Percentiles rank a stretch among this genome's conserved stretches.
These are phyloP conservation scores for Dolichomitus sp. DNA, from an alignment of 2,888 invertebrate species.

Conservation along the genomic window DNA sequence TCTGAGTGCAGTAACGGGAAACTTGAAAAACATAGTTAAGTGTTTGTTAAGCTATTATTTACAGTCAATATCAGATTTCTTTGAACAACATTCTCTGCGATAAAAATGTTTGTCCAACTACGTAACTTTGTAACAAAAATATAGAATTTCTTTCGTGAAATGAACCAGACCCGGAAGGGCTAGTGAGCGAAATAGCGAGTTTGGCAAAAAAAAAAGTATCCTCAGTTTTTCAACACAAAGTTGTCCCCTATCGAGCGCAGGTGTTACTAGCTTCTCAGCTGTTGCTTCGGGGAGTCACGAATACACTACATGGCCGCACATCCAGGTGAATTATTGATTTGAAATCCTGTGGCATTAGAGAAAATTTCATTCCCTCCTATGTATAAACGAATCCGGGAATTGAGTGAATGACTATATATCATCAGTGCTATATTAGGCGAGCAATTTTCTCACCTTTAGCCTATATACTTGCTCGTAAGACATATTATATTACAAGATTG, in stretches of 20 bases:
- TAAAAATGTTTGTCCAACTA: neutral
- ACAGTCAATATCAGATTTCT: no score
- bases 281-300: constrained; percentile 76
- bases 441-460: neutral
- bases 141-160: neutral
- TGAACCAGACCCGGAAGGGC: neutral
- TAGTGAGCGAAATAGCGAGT: neutral
- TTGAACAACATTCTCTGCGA: no score
- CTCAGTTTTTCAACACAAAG: neutral
- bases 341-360: neutral
- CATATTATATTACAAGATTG: neutral
- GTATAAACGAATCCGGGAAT: neutral
- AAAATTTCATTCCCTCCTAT: neutral
- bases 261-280: constrained; percentile 83
- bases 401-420: neutral
- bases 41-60: no score
- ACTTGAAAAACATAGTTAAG: no score
- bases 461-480: neutral
- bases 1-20: no score
- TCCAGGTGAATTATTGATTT: neutral
- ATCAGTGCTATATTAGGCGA: neutral
- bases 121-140: neutral
- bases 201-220: neutral
- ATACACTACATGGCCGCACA: neutral
- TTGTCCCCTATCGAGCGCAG: constrained; percentile 78